Base-by-base conservation (phyloP, 2,113 vertebrate genomes). In the Mixornis gularis region DNA sequence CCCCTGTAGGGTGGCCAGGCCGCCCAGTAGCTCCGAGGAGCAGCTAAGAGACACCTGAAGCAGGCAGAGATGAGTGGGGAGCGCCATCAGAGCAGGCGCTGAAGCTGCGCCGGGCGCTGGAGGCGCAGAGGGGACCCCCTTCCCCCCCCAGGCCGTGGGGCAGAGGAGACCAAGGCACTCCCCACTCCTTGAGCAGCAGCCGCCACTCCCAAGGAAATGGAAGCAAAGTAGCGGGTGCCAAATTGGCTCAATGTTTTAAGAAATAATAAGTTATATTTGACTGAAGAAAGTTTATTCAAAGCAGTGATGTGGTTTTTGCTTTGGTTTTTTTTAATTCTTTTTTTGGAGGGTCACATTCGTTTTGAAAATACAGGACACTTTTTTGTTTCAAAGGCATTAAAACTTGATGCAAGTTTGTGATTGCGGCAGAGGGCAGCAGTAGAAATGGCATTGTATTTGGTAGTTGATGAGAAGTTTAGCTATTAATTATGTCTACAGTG, bases 161-260 rank as follows among this genome's bases (percentile, higher is more conserved):
- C 7, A 6, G 24, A 27, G 8, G 6, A 7, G 7, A 9, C 6
- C 21, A 10, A 25, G 59, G 6, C 17, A 7, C 3, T 1, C 21
- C 7, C 4, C 0, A 0, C 4, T 34, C 9, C 21, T 44, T 1
- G 16, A 43, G 25, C 24, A 3, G 15, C 62, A 27, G 32, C 22
- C 19, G 12, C 19, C 32, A 0, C 22, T 25, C 19, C 21, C 13
- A 7, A 34, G 38, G 38, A 53, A 19, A 18, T 8, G 11, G 21
- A 18, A 62, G 32, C 13, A 4, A 22, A 84, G 46, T 3, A 18
- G 12, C 9, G 1, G 11, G n/a, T 12, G 19, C 17, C 24, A 7
- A 16, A 21, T 4, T 29, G 2, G 10, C 53, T 62, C 10, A 2
- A 2, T 21, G n/a, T 22, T 83, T 66, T 18, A 5, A 0, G 3